These are phyloP conservation scores for Colistium nudipinnis DNA, from an alignment of 2,113 vertebrate genomes.

Conservation along the genomic window DNA sequence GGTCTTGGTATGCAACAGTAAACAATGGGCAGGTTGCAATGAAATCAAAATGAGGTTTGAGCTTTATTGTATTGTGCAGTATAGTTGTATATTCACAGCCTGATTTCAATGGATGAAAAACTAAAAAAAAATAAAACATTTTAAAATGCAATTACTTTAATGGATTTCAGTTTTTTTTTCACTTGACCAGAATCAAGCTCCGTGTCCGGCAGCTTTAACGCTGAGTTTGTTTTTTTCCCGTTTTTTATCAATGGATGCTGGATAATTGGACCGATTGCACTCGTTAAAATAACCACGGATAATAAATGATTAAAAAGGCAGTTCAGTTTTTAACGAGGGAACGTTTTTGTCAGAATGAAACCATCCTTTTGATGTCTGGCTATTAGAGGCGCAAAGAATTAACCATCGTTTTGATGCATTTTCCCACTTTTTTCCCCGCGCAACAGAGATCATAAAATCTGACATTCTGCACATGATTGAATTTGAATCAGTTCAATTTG, in stretches of 20 bases:
- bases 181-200: no score
- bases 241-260: background rate
- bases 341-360: background rate
- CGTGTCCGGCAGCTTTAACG: no score
- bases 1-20: no score
- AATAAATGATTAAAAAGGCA: background rate
- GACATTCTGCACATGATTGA: conserved; percentile 50
- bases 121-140: no score
- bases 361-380: conserved; percentile 4
- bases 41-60: no score
- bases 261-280: background rate
- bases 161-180: no score
- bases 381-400: conserved; percentile 18
- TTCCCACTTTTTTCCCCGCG: conserved; percentile 13
- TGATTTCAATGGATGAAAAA: no score
- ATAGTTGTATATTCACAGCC: no score
- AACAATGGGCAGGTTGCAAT: no score
- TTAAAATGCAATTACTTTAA: no score
- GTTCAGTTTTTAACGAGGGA: conserved; percentile 3
- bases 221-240: background rate
- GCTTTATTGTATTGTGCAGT: no score
- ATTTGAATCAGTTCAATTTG: conserved; percentile 37
- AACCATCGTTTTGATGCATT: conserved; percentile 24
- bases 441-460: conserved; percentile 33
- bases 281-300: background rate